Percentiles rank a stretch among this genome's conserved stretches.
Conservation (phyloP, 2,888 invertebrate species). For the Aspidapion aeneum region DNA sequence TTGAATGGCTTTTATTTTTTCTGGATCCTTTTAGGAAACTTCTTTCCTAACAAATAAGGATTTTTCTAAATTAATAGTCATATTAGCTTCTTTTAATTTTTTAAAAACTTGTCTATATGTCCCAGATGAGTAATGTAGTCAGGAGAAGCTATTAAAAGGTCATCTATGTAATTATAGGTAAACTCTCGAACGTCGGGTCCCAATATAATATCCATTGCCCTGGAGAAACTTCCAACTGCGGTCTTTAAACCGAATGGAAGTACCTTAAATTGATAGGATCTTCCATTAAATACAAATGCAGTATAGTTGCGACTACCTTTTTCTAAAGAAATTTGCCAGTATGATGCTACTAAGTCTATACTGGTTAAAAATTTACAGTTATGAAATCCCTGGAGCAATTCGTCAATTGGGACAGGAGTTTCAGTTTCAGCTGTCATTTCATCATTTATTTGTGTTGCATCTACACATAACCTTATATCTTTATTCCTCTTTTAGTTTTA, state of each 20-base stretch:
- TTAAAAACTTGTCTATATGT: conserved; percentile 28
- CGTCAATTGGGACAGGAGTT: conserved; percentile 24
- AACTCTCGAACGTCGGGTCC: conserved; percentile 31
- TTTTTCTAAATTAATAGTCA: conserved; percentile 32
- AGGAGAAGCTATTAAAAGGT: conserved; percentile 32
- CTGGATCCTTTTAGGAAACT: conserved; percentile 29
- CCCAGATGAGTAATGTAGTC: conserved; percentile 27
- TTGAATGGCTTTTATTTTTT: conserved; percentile 21
- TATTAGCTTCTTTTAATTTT: conserved; percentile 23
- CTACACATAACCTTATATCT: conserved; percentile 14
- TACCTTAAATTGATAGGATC: conserved; percentile 33
- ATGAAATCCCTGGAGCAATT: conserved; percentile 19
- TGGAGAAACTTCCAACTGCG: conserved; percentile 25
- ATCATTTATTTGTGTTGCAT: conserved; percentile 15
- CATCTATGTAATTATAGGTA: conserved; percentile 34
- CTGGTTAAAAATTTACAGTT: background rate
- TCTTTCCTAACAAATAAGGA: conserved; percentile 23
- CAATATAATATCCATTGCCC: conserved; percentile 22
- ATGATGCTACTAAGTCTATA: conserved; percentile 15
- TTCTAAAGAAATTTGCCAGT: conserved; percentile 26
- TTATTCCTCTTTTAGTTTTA: conserved; percentile 14
- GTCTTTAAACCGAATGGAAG: conserved; percentile 35
- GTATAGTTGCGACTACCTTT: conserved; percentile 22
- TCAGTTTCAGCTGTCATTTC: conserved; percentile 35
- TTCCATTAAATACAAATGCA: conserved; percentile 24